Conservation (phyloP, 2,113 vertebrate genomes). For the Perognathus longimembris region DNA sequence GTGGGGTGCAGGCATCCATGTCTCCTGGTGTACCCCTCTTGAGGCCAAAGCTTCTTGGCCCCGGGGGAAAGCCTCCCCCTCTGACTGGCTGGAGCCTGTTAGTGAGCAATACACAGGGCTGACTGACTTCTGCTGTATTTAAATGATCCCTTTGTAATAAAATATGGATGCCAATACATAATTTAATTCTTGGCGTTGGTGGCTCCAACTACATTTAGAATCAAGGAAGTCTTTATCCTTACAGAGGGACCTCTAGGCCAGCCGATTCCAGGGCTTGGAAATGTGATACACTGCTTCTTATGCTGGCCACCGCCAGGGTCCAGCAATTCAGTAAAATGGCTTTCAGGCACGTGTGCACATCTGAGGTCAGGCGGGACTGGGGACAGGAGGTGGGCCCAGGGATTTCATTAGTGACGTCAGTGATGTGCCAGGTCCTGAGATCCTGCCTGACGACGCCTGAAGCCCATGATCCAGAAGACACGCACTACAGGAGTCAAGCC, state of each 20-base stretch:
- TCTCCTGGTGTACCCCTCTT: not conserved
- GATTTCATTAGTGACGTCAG: not conserved
- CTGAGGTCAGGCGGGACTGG: not conserved
- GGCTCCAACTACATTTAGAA: conserved; percentile 66
- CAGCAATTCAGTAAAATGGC: not conserved
- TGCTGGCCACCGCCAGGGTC: not conserved
- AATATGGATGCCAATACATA: conserved; percentile 62
- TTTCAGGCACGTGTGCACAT: not conserved
- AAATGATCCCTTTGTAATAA: conserved; percentile 65
- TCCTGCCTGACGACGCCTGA: not conserved
- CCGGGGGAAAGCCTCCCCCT: not conserved
- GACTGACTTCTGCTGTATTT: conserved; percentile 68
- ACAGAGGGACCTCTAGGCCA: conserved; percentile 16
- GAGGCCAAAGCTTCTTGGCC: not conserved
- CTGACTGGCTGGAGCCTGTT: conserved; percentile 43
- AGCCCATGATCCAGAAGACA: not conserved
- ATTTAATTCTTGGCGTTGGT: conserved; percentile 67
- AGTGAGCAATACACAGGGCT: not conserved
- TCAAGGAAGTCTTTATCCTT: conserved; percentile 47
- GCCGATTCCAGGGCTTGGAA: conserved; percentile 56
- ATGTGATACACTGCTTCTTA: not conserved
- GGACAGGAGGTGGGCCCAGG: not conserved
- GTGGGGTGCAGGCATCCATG: not conserved
- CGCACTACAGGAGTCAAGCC: not conserved
- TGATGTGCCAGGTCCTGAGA: not conserved